phyloP scores from a whole-genome alignment of 2,113 vertebrate species.

The Sporophila hypoxantha region DNA sequence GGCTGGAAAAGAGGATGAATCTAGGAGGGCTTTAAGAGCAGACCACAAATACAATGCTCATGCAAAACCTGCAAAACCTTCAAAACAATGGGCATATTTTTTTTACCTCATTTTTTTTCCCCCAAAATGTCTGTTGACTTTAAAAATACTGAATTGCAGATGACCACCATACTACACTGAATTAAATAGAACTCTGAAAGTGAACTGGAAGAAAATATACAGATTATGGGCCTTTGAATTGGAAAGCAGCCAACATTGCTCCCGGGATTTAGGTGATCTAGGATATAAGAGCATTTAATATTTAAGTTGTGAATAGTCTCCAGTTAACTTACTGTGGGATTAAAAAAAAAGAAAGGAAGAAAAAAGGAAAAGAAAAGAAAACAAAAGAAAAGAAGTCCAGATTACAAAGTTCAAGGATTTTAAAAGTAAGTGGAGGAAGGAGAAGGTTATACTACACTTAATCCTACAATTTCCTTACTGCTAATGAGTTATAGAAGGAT shows the following conservation, averaged over 20 bases:
- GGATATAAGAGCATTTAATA: background rate
- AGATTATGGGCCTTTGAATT: background rate
- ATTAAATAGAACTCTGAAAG: background rate
- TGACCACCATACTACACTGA: background rate
- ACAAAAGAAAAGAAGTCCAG: background rate
- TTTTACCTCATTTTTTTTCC: background rate
- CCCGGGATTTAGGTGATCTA: constrained; percentile 1
- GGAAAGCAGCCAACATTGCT: background rate
- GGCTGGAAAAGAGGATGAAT: background rate
- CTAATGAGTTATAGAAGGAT: background rate
- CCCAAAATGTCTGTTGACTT: background rate
- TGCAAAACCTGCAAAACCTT: background rate
- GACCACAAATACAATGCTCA: background rate
- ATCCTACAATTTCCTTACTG: constrained; percentile 24
- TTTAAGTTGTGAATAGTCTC: background rate
- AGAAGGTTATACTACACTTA: background rate
- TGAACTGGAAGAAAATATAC: background rate
- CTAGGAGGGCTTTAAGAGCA: background rate
- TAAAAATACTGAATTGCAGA: background rate
- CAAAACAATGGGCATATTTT: background rate
- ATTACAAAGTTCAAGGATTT: background rate
- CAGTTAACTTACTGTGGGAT: background rate
- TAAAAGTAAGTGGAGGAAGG: background rate
- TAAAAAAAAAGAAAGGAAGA: background rate
- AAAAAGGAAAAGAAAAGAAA: background rate